Evolutionary conservation across 2,888 invertebrate species (phyloP).

Genomic region (Timandra comae): DNA sequence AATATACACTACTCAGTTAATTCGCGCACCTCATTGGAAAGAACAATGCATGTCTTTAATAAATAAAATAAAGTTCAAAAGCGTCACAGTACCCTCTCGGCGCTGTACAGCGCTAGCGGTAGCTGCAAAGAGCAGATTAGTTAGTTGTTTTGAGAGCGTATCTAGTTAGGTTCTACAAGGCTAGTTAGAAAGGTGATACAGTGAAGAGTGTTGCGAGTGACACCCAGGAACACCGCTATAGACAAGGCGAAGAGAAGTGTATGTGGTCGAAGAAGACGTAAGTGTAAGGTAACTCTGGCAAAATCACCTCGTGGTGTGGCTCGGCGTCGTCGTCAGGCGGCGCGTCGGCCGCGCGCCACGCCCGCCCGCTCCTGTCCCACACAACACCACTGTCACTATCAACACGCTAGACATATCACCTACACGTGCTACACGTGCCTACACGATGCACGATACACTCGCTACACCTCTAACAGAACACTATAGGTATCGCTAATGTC

Average conservation of each 20-base stretch:
- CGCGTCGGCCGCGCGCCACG: constrained; percentile 64
- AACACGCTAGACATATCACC: constrained; percentile 25
- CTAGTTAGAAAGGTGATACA: not conserved
- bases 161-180: not conserved
- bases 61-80: constrained; percentile 24
- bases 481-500: too few species aligned
- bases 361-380: constrained; percentile 70
- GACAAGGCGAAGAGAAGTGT: constrained; percentile 59
- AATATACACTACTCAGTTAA: constrained; percentile 31
- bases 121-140: not conserved
- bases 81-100: constrained; percentile 25
- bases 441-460: too few species aligned
- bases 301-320: constrained; percentile 73
- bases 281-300: constrained; percentile 73
- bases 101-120: not conserved
- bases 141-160: not conserved
- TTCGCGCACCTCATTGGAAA: constrained; percentile 17
- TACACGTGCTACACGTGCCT: too few species aligned
- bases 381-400: constrained; percentile 54
- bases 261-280: constrained; percentile 53
- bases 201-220: constrained; percentile 47
- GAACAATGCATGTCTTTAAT: constrained; percentile 16
- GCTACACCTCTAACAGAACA: too few species aligned
- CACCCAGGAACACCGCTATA: constrained; percentile 56
- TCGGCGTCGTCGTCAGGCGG: constrained; percentile 65